phyloP scores from a whole-genome alignment of 1,140 invertebrate species.

The Odontomachus brunneus region DNA sequence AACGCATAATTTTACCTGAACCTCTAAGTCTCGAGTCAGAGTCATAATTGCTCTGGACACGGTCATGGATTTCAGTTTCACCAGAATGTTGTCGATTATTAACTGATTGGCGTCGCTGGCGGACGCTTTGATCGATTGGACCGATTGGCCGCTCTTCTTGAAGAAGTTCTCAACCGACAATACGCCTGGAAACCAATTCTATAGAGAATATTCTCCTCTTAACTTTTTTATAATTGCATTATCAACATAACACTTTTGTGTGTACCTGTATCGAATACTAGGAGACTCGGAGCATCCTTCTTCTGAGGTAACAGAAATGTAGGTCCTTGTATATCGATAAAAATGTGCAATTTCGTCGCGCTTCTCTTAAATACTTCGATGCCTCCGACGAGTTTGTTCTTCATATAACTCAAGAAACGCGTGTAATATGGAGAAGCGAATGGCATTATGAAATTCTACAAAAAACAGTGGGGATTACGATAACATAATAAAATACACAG shows the following conservation, averaged over 20 bases:
- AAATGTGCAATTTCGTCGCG: slow-evolving; percentile 89
- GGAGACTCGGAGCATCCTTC: slow-evolving; percentile 91
- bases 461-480: slow-evolving; percentile 39
- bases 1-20: slow-evolving; percentile 85
- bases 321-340: slow-evolving; percentile 91
- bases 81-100: slow-evolving; percentile 89
- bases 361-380: slow-evolving; percentile 86
- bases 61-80: slow-evolving; percentile 89
- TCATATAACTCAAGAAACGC: slow-evolving; percentile 65
- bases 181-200: slow-evolving; percentile 85
- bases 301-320: slow-evolving; percentile 92
- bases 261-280: slow-evolving; percentile 91
- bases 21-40: slow-evolving; percentile 89
- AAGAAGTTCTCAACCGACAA: slow-evolving; percentile 93
- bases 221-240: neutral
- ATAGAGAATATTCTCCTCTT: neutral
- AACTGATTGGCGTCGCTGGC: slow-evolving; percentile 65
- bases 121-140: slow-evolving; percentile 60
- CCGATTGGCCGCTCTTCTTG: slow-evolving; percentile 86
- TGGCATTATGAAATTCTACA: slow-evolving; percentile 90
- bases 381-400: slow-evolving; percentile 75
- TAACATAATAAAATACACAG: neutral
- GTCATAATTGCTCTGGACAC: slow-evolving; percentile 91
- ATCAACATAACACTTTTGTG: neutral
- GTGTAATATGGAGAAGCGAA: slow-evolving; percentile 81